Conservation (phyloP, 2,888 invertebrate species). For the Diarsia rubi region DNA sequence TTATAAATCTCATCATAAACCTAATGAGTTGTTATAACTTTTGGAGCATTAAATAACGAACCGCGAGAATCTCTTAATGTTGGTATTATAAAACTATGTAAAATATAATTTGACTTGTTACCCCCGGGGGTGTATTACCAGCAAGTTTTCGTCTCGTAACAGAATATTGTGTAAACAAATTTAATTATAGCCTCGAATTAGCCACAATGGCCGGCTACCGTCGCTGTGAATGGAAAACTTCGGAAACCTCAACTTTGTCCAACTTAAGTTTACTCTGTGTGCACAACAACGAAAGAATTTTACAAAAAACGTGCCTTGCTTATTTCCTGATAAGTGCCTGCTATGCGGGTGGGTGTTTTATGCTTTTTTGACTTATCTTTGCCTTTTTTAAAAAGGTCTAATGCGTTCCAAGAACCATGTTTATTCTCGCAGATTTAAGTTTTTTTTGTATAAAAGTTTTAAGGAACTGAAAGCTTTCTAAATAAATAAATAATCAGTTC, state of each 20-base stretch:
- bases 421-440: neutral
- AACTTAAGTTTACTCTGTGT: slow-evolving; percentile 78
- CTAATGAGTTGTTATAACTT: slow-evolving; percentile 44
- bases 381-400: slow-evolving; percentile 5
- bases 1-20: slow-evolving; percentile 48
- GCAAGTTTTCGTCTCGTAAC: slow-evolving; percentile 80
- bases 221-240: slow-evolving; percentile 85
- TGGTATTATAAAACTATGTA: slow-evolving; percentile 59
- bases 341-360: slow-evolving; percentile 37
- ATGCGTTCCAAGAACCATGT: slow-evolving; percentile 1
- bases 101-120: slow-evolving; percentile 65
- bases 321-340: slow-evolving; percentile 74
- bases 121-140: slow-evolving; percentile 69
- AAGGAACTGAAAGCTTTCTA: neutral
- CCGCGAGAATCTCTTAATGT: slow-evolving; percentile 49
- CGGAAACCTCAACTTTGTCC: slow-evolving; percentile 83
- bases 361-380: slow-evolving; percentile 39
- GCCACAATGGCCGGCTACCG: slow-evolving; percentile 85
- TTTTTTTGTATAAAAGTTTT: neutral
- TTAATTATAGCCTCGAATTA: slow-evolving; percentile 89
- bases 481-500: neutral
- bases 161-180: slow-evolving; percentile 88
- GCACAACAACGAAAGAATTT: slow-evolving; percentile 80
- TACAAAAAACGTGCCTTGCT: slow-evolving; percentile 75
- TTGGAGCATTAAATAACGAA: slow-evolving; percentile 48